Conservation (phyloP, 1,140 invertebrate genomes). For the Arion vulgaris region DNA sequence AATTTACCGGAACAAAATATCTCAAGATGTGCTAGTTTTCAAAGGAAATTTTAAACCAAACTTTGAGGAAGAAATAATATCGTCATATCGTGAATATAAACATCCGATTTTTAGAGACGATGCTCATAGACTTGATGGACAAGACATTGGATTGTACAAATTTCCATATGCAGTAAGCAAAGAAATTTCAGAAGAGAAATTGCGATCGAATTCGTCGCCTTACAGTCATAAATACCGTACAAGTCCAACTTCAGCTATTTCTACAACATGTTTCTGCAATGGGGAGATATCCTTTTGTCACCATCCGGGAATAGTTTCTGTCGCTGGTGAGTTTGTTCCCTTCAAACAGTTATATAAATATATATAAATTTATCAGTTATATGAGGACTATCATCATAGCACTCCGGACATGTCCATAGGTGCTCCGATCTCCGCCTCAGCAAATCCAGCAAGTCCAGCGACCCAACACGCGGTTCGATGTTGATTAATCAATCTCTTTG, state of each 20-base stretch:
- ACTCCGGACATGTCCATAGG: too few species aligned
- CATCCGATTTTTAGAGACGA: background rate
- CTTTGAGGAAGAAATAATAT: background rate
- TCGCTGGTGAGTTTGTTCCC: constrained; percentile 7
- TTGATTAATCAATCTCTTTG: too few species aligned
- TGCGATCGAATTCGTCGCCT: background rate
- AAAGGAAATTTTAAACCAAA: background rate
- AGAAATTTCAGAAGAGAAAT: background rate
- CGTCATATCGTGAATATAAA: background rate
- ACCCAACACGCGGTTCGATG: too few species aligned
- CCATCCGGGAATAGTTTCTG: constrained; percentile 10
- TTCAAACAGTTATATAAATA: too few species aligned
- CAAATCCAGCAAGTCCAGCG: too few species aligned
- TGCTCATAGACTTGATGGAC: background rate
- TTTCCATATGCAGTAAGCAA: background rate
- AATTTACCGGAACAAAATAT: background rate
- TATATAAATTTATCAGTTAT: too few species aligned
- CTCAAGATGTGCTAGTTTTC: background rate
- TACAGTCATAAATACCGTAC: background rate
- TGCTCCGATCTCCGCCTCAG: too few species aligned
- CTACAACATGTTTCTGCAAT: constrained; percentile 16
- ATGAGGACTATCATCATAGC: too few species aligned
- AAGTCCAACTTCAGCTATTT: background rate
- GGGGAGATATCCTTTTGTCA: constrained; percentile 9
- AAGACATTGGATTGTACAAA: background rate